These are phyloP conservation scores for Rhabditophanes sp. DNA, from an alignment of 2,888 invertebrate species.

Conservation along the genomic window DNA sequence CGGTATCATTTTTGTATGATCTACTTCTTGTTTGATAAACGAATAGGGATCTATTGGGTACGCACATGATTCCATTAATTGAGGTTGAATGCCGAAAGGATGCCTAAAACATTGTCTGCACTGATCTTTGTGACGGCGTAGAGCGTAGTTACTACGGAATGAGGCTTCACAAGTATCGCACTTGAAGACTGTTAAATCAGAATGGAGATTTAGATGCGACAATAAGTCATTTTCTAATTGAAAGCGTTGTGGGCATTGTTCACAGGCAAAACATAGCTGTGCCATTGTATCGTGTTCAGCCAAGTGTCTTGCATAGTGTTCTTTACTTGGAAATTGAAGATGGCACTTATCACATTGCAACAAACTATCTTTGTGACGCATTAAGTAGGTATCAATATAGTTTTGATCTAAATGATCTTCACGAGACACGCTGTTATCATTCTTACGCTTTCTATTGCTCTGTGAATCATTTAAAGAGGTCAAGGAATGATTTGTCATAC, in stretches of 20 bases:
- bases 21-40: too few species aligned
- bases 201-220: conserved; percentile 22
- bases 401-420: conserved; percentile 15
- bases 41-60: too few species aligned
- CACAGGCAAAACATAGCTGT: conserved; percentile 14
- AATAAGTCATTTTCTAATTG: conserved; percentile 22
- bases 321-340: conserved; percentile 33
- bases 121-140: conserved; percentile 37
- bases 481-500: conserved; percentile 1
- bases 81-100: conserved; percentile 18
- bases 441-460: too few species aligned
- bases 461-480: too few species aligned
- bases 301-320: conserved; percentile 30
- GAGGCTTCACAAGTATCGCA: too few species aligned
- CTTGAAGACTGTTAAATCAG: conserved; percentile 6
- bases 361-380: conserved; percentile 16
- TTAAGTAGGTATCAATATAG: conserved; percentile 13
- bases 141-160: conserved; percentile 29
- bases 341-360: conserved; percentile 37
- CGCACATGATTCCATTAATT: conserved; percentile 4
- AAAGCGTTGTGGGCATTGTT: conserved; percentile 27
- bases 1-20: too few species aligned
- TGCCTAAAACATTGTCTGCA: conserved; percentile 25
- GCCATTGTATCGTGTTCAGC: conserved; percentile 35
- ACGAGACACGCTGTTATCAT: conserved; percentile 8